Percentiles rank a stretch among this genome's conserved stretches.
phyloP scores from a whole-genome alignment of 2,888 invertebrate species.

The Drosophila cracens region DNA sequence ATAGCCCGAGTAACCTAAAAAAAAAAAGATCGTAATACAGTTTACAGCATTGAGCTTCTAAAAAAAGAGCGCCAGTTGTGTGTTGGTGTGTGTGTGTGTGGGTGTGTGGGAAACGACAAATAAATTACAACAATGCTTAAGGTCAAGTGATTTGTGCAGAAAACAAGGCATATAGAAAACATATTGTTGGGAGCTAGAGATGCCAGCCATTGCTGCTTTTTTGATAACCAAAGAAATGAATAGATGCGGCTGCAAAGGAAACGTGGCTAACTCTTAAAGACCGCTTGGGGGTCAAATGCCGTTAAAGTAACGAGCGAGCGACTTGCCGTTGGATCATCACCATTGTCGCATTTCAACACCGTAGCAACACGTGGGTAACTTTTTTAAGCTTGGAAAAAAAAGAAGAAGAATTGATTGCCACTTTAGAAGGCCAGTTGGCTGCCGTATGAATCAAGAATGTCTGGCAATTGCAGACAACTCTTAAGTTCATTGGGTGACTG shows the following conservation, averaged over 20 bases:
- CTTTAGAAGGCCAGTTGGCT: constrained; percentile 70
- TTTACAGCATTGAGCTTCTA: constrained; percentile 69
- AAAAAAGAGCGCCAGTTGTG: constrained; percentile 22
- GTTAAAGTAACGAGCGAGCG: constrained; percentile 73
- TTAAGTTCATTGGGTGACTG: constrained; percentile 43
- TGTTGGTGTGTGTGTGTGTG: constrained; percentile 19
- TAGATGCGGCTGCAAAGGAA: constrained; percentile 58
- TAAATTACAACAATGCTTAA: constrained; percentile 81
- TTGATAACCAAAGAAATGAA: constrained; percentile 77
- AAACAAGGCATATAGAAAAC: constrained; percentile 79
- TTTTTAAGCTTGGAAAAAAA: constrained; percentile 11
- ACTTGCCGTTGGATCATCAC: constrained; percentile 63
- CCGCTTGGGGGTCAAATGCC: constrained; percentile 77
- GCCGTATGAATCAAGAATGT: constrained; percentile 67
- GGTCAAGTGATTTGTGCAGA: constrained; percentile 79
- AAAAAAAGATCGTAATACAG: constrained; percentile 68
- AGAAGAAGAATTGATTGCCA: constrained; percentile 72
- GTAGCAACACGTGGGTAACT: constrained; percentile 44
- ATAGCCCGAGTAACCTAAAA: constrained; percentile 52
- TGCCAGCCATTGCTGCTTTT: constrained; percentile 53
- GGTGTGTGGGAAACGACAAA: constrained; percentile 76
- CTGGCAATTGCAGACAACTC: constrained; percentile 54
- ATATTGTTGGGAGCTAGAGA: constrained; percentile 62
- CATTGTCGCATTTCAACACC: constrained; percentile 58
- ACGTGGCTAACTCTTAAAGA: constrained; percentile 67